These are phyloP conservation scores for Ecdyonurus torrentis DNA, from an alignment of 2,888 invertebrate species.

Conservation along the genomic window DNA sequence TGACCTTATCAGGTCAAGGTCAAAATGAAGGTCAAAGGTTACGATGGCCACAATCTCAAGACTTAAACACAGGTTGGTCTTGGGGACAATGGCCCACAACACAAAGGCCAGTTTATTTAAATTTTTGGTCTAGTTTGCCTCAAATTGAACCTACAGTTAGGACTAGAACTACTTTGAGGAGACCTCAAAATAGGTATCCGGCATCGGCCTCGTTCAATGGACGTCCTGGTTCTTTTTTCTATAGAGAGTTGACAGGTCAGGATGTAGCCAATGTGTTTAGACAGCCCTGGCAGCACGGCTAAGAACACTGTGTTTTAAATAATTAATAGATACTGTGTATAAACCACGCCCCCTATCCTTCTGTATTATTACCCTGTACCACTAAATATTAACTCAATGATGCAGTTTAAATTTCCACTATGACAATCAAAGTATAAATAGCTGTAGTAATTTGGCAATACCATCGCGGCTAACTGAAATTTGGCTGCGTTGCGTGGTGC, in stretches of 20 bases:
- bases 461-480: too few species aligned
- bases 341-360: too few species aligned
- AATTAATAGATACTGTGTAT: too few species aligned
- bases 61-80: background rate
- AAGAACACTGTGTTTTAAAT: too few species aligned
- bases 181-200: background rate
- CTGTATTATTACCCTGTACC: too few species aligned
- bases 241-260: background rate
- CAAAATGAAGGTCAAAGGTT: background rate
- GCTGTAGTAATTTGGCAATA: too few species aligned
- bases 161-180: background rate
- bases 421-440: too few species aligned
- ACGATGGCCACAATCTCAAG: background rate
- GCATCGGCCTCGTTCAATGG: too few species aligned
- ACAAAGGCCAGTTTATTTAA: background rate
- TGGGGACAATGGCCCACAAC: background rate
- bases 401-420: too few species aligned
- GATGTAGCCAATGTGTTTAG: constrained; percentile 1
- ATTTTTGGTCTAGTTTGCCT: background rate
- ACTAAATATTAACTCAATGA: too few species aligned
- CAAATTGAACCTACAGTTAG: background rate
- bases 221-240: background rate
- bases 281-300: background rate
- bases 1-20: background rate
- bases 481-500: too few species aligned